Percentiles rank a stretch among this genome's conserved stretches.
These are phyloP conservation scores for Paelopatides confundens DNA, from an alignment of 53 echinoderm and acorn worm genomes.

Conservation along the genomic window DNA sequence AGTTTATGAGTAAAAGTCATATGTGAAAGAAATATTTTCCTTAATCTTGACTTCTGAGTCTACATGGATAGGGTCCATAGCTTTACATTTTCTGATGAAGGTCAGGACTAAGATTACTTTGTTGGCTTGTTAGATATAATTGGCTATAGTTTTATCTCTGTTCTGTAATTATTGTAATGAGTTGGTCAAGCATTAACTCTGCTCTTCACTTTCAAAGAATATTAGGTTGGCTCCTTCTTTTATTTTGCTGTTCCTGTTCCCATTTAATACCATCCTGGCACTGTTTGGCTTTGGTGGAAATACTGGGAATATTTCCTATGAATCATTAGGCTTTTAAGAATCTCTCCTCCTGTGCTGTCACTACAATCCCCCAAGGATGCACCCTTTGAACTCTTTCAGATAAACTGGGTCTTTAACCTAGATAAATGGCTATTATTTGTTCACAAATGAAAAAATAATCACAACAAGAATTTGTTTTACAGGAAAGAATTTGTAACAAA, in stretches of 20 bases:
- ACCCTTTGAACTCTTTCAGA: not conserved
- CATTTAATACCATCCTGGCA: not conserved
- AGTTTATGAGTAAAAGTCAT: too few relatives aligned
- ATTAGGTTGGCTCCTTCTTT: not conserved
- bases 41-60: too few relatives aligned
- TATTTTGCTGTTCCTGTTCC: not conserved
- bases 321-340: constrained; percentile 19
- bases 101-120: not conserved
- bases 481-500: constrained; percentile 31
- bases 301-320: constrained; percentile 5
- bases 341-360: not conserved
- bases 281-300: not conserved
- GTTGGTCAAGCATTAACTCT: not conserved
- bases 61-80: too few relatives aligned
- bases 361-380: not conserved
- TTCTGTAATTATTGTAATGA: not conserved
- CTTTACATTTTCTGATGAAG: not conserved
- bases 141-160: not conserved
- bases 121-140: not conserved
- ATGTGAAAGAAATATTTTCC: too few relatives aligned
- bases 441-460: constrained; percentile 14
- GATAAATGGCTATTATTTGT: constrained; percentile 34
- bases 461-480: constrained; percentile 31
- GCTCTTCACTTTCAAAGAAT: not conserved
- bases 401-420: constrained; percentile 31